Base-by-base conservation (phyloP, 2,888 invertebrate genomes). In the Bombylius discolor region DNA sequence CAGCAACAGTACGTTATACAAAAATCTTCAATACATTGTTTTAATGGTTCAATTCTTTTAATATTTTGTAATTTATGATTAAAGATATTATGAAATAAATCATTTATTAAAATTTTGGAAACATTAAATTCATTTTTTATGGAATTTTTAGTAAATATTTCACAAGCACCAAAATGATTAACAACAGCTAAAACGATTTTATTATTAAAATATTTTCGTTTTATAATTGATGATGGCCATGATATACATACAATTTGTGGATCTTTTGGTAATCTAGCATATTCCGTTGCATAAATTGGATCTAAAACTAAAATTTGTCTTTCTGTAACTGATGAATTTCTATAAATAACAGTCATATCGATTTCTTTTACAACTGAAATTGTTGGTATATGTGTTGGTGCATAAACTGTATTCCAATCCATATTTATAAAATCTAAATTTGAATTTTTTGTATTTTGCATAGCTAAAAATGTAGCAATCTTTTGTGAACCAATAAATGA, bases 1-100 rank as follows among this genome's bases (percentile, higher is more conserved):
- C 69, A 70, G 0, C 61, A 63, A 39, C 68, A 66, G 49, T 64
- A 63, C 0, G 70, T 71, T 32, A 71, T 68, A 61, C 63, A 65
- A 33, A 62, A 61, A 11, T 65, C 66, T 61, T 68, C 65, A 4
- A 67, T 58, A 11, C 56, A 62, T 4, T 56, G 53, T 48, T 63
- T 64, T 5, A 66, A 3, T 34, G 33, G 5, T 47, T 45, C 32
- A 34, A 14, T 7, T 5, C 32, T n/a, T 8, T 6, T 4, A n/a
- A 34, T 49, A 7, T 49, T 13, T n/a, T 14, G 6, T 5, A 23
- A 11, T 1, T 32, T 23, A 6, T 54, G 32, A 7, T 51, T 14
- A 53, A 66, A 66, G 31, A 63, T 50, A 13, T 59, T 53, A 12
- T 42, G 13, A 31, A 57, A 61, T 8, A 59, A 45, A 4, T 62